phyloP scores from a whole-genome alignment of 2,888 invertebrate genomes.

The Cordylochernes scorpioides region DNA sequence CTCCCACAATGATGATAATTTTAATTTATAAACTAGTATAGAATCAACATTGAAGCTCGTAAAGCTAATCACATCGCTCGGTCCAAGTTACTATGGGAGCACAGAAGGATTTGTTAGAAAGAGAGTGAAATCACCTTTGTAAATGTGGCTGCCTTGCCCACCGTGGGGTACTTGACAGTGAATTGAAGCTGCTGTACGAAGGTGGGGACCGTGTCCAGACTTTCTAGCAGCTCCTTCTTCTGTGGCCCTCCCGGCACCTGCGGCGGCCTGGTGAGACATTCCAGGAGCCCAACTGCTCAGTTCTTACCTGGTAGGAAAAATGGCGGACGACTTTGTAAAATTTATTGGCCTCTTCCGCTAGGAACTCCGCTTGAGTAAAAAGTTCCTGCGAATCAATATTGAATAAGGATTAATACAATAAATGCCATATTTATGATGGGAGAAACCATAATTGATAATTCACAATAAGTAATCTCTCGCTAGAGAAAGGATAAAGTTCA shows the following conservation, averaged over 20 bases:
- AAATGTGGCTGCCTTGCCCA: slow-evolving; percentile 93
- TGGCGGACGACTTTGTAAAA: slow-evolving; percentile 93
- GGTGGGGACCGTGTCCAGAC: slow-evolving; percentile 81
- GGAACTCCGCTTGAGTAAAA: slow-evolving; percentile 93
- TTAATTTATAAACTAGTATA: too few species aligned
- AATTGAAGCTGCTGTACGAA: slow-evolving; percentile 93
- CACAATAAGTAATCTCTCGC: too few species aligned
- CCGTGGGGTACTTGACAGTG: slow-evolving; percentile 91
- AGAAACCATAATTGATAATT: too few species aligned
- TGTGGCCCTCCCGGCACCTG: slow-evolving; percentile 84
- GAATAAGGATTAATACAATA: not conserved
- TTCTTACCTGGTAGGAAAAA: slow-evolving; percentile 68
- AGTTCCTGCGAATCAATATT: slow-evolving; percentile 32
- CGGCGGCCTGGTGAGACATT: not conserved
- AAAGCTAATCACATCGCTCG: too few species aligned
- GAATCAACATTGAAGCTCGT: too few species aligned
- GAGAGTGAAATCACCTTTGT: too few species aligned
- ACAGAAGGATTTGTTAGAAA: too few species aligned
- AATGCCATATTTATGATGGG: too few species aligned
- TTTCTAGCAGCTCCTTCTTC: slow-evolving; percentile 76
- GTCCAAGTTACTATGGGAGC: too few species aligned
- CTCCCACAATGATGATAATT: too few species aligned
- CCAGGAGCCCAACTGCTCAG: too few species aligned
- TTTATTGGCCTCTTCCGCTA: slow-evolving; percentile 95
- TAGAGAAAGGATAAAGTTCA: too few species aligned